Conservation (phyloP, 2,888 invertebrate species). For the Mythimna loreyi region DNA sequence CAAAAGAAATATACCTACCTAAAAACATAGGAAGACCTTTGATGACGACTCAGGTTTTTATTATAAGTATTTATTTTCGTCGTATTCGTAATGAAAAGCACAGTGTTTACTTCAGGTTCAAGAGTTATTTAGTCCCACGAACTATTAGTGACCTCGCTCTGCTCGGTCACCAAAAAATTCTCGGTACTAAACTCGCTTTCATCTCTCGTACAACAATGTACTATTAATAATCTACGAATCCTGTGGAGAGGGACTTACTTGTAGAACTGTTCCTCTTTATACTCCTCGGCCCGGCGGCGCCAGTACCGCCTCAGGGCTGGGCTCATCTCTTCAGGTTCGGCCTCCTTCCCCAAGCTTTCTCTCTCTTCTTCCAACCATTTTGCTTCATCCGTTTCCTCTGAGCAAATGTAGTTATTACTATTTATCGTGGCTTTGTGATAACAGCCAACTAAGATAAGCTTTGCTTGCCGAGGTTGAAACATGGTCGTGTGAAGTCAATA, state of each 20-base stretch:
- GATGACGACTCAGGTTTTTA: no score
- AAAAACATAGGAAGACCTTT: no score
- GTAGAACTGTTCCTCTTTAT: conserved; percentile 82
- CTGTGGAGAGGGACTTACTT: conserved; percentile 65
- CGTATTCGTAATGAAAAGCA: no score
- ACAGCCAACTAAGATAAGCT: not conserved
- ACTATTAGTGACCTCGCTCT: no score
- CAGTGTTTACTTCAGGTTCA: no score
- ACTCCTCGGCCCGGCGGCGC: conserved; percentile 81
- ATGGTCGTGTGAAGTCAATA: no score
- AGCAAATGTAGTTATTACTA: not conserved
- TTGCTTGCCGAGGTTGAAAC: not conserved
- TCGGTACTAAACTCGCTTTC: no score
- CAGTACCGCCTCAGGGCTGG: conserved; percentile 79
- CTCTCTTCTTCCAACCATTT: conserved; percentile 69
- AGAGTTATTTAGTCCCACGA: no score
- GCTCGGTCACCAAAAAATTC: no score
- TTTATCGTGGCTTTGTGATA: not conserved
- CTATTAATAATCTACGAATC: not conserved
- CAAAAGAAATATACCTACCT: no score
- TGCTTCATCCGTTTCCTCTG: conserved; percentile 25
- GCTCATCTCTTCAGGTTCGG: conserved; percentile 73
- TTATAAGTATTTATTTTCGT: no score
- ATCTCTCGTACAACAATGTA: no score
- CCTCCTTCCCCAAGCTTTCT: conserved; percentile 64